Percentiles rank a stretch among this genome's conserved stretches.
phyloP scores from a whole-genome alignment of 1,140 invertebrate species.

The Heliconius hewitsoni region DNA sequence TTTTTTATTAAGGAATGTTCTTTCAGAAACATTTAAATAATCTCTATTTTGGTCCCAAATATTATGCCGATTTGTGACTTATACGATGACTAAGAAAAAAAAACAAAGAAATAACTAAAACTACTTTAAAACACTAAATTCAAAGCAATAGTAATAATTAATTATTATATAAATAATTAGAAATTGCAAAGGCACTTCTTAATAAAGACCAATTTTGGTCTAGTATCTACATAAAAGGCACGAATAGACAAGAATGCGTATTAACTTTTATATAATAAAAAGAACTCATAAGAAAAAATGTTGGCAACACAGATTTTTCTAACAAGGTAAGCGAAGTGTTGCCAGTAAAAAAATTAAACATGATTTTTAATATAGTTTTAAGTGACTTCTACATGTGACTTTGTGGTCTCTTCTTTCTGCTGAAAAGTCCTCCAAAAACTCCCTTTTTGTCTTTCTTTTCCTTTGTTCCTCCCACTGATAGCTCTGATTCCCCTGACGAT shows the following conservation, averaged over 20 bases:
- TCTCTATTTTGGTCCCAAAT: constrained; percentile 20
- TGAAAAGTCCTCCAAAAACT: constrained; percentile 75
- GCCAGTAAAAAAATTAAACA: constrained; percentile 17
- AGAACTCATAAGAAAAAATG: background rate
- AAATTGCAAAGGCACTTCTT: constrained; percentile 35
- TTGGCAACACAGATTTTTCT: constrained; percentile 23
- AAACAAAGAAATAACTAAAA: background rate
- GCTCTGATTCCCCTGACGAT: constrained; percentile 70
- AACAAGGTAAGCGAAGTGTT: background rate
- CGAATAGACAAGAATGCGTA: constrained; percentile 39
- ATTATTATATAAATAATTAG: constrained; percentile 15
- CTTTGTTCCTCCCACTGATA: constrained; percentile 69
- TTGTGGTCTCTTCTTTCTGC: constrained; percentile 74
- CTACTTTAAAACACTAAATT: constrained; percentile 3
- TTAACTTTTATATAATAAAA: constrained; percentile 21
- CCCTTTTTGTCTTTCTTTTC: constrained; percentile 79
- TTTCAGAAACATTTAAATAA: background rate
- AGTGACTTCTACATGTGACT: constrained; percentile 65
- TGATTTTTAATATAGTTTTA: constrained; percentile 7
- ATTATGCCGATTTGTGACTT: constrained; percentile 34
- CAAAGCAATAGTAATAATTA: background rate
- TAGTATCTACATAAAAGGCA: constrained; percentile 42
- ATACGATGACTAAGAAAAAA: constrained; percentile 14
- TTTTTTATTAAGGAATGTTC: constrained; percentile 14
- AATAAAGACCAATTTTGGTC: background rate